These are phyloP conservation scores for Microcaecilia unicolor DNA, from an alignment of 2,797 vertebrate genomes.

Conservation along the genomic window DNA sequence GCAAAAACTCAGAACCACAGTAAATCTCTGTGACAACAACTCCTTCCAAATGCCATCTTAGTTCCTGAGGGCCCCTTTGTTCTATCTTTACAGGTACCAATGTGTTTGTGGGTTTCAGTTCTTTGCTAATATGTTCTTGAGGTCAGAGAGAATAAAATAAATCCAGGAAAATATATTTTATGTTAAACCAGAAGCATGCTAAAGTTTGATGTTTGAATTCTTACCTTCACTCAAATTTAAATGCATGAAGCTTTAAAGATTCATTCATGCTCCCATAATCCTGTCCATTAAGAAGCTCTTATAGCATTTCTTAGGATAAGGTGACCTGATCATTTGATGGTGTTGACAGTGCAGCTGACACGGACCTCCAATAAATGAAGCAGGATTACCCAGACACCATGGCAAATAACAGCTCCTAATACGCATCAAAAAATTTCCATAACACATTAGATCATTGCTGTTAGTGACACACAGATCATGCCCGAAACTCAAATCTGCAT, in stretches of 20 bases:
- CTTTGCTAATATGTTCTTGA: too few relatives aligned
- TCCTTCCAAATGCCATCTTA: too few relatives aligned
- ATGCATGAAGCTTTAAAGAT: slow-evolving; percentile 45
- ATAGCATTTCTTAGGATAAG: slow-evolving; percentile 79
- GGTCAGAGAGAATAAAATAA: too few relatives aligned
- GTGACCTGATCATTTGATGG: slow-evolving; percentile 58
- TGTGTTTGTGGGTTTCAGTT: too few relatives aligned
- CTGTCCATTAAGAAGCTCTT: slow-evolving; percentile 67
- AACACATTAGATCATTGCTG: slow-evolving; percentile 36
- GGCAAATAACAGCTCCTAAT: slow-evolving; percentile 58
- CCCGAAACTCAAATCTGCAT: slow-evolving; percentile 35
- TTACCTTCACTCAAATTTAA: too few relatives aligned
- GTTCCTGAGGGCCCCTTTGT: too few relatives aligned
- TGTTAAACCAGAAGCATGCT: too few relatives aligned
- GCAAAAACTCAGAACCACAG: too few relatives aligned
- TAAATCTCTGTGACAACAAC: too few relatives aligned
- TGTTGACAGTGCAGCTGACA: slow-evolving; percentile 59
- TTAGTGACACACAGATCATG: slow-evolving; percentile 40
- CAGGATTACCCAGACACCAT: slow-evolving; percentile 55
- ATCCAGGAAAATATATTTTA: too few relatives aligned
- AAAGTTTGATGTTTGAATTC: too few relatives aligned
- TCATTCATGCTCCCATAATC: slow-evolving; percentile 46
- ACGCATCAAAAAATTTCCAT: slow-evolving; percentile 51
- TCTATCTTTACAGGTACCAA: too few relatives aligned
- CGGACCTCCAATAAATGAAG: slow-evolving; percentile 56